Evolutionary conservation across 2,888 invertebrate genomes (phyloP), one percentile per base, ranked within the genome.

Genomic region (Loripinus fragilis): DNA sequence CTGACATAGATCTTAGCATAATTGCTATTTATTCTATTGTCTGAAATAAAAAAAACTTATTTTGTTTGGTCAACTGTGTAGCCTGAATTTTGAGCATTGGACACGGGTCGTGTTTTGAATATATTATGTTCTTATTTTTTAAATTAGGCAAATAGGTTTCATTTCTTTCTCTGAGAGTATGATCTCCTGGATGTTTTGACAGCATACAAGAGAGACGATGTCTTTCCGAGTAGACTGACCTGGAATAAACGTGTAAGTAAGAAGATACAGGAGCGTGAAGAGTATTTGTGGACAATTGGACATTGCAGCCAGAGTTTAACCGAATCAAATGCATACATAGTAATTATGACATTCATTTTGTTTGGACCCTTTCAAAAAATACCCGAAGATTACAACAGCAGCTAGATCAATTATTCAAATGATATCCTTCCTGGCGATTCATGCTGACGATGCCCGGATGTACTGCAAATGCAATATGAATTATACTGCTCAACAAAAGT

Each of bases 11-110:
- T 42, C 35, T 65, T 42, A 55, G 52, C 52, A 20, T 70, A n/a
- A 25, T 74, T 0, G 74, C 71, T 30, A 71, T 65, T 48, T 28
- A 25, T 7, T 28, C 74, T 25, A 71, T 77, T 42, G 74, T 65
- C 41, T 23, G 68, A 76, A 42, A 81, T 77, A 33, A 72, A 68
- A 33, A 68, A 81, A 81, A 67, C 67, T 77, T 20, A 55, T 50
- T 30, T 75, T 74, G 17, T 45, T 76, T 42, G 80, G 71, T 17
- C 50, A 69, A 45, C 30, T 76, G 8, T 76, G 76, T 66, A 33
- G 69, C 25, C 50, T 79, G 17, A 38, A 25, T 33, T 52, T 42
- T 33, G 52, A 69, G 25, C 60, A 60, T 30, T 42, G 52, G 38
- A 41, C 60, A 25, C 67, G 45, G 38, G 1, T 28, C 45, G 28